Evolutionary conservation across 2,797 vertebrate genomes (phyloP), one percentile per base, ranked within the genome.

Genomic region (Salarias fasciatus): DNA sequence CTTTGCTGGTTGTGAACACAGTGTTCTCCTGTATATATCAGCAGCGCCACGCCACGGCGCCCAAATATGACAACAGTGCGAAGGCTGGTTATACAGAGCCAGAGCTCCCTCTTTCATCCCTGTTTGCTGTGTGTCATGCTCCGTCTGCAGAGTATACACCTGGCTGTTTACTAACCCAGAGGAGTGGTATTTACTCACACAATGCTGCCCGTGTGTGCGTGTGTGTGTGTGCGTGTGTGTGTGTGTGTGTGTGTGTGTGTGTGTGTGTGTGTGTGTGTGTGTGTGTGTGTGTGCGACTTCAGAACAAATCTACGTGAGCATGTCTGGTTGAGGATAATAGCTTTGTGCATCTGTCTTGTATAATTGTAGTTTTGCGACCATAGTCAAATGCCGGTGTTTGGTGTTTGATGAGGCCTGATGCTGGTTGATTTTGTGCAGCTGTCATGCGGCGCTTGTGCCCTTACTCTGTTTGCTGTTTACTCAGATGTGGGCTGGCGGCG

Each of bases 361-460:
- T 80, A 77, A 68, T 79, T 79, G 76, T 74, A 64, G 41, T 66
- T 81, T 79, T 74, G 52, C 72, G 77, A 64, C 58, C 72, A 13
- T 44, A 61, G 66, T 64, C 75, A 48, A 35, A 62, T 53, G 56
- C 60, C 61, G 48, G 44, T 53, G 72, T 53, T 72, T 59, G 31
- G 56, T 85, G 65, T 86, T 84, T 80, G 72, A 61, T 56, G 67
- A 79, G 65, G 63, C 70, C 51, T 45, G 52, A 51, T 63, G 59
- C 46, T 58, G 69, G 68, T 75, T 48, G 81, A 79, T 76, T 82
- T 77, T 70, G 72, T 82, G 72, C 83, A 84, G 80, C 79, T 89
- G 78, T 75, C 69, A 40, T 61, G 64, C 69, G 62, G 65, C 13
- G 8, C 51, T 73, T 18, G 63, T 36, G 77, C 48, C 53, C 13